Base-by-base conservation (phyloP, 1,140 invertebrate species). In the Magallana ariakensis region DNA sequence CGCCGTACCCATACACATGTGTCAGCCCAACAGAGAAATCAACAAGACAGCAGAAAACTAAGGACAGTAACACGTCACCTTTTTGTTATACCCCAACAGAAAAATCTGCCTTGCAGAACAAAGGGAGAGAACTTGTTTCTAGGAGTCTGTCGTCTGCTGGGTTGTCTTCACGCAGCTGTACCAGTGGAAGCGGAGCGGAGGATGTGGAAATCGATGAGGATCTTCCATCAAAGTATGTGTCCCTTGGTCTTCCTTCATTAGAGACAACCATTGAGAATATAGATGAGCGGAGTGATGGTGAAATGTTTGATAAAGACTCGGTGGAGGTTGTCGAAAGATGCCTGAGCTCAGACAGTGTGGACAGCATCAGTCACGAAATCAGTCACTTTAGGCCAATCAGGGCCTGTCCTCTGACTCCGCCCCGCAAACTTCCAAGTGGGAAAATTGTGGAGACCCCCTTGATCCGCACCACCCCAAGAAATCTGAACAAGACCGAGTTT, bases 341-440 rank as follows among this genome's bases (percentile, higher is more conserved):
- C 86, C 26, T 16, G 11, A 91, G 91, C 46, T 55, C 87, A 58
- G 87, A 87, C 13, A 93, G 93, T 84, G 58, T 66, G 10, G 93
- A 93, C 84, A 93, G 92, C 70, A 93, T 93, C 46, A 88, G 86
- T 26, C 87, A 90, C 22, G 93, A 93, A 70, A 82, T 93, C 16
- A 85, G 84, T 57, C 93, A 93, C 86, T 94, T 94, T 80, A 90
- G 89, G 88, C 93, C 93, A 19, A 94, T 94, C 22, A 88, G 89
- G 85, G 19, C 85, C 6, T 92, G 90, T 81, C 93, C 93, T 16
- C 83, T 91, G 8, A 93, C 93, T 6, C 93, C 93, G 46, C 93
- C 93, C 2, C 88, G 89, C 13, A 90, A 84, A 80, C 57, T 89
- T 15, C 84, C 92, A 0, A 91, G 90, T 85, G 91, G 91, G 3